Percentiles rank a stretch among this genome's conserved stretches.
Conservation (phyloP, 2,113 vertebrate genomes). For the Stigmatopora nigra region DNA sequence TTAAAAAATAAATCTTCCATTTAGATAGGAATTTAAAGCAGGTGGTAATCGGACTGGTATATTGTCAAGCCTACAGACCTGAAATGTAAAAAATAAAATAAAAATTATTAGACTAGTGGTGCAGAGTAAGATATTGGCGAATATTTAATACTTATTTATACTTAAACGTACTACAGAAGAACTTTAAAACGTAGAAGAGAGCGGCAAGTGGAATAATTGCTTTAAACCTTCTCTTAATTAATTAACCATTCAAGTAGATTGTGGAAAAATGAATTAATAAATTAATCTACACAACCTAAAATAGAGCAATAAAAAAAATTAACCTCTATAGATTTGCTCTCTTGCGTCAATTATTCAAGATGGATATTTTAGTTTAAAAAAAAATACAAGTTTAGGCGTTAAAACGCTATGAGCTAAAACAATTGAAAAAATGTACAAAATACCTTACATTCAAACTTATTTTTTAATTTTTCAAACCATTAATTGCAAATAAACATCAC, state of each 20-base stretch:
- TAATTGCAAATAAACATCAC: too few species aligned
- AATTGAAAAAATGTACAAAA: too few species aligned
- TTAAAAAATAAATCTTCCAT: slow-evolving; percentile 44
- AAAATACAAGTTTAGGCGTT: too few species aligned
- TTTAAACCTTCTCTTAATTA: slow-evolving; percentile 55
- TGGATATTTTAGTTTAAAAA: too few species aligned
- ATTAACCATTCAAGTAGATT: slow-evolving; percentile 45
- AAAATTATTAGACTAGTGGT: background rate
- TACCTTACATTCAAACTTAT: too few species aligned
- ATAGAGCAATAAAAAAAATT: slow-evolving; percentile 33
- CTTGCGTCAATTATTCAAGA: too few species aligned
- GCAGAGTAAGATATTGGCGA: background rate
- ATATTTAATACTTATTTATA: too few species aligned
- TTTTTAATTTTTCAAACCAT: too few species aligned
- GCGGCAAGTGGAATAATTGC: slow-evolving; percentile 47
- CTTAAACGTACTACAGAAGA: slow-evolving; percentile 55
- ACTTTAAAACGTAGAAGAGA: slow-evolving; percentile 54
- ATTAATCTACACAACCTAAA: slow-evolving; percentile 26
- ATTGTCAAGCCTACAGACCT: slow-evolving; percentile 13
- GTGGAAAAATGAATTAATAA: slow-evolving; percentile 46
- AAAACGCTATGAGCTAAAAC: too few species aligned
- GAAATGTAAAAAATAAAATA: slow-evolving; percentile 15
- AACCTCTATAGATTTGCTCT: slow-evolving; percentile 46
- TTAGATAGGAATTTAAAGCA: slow-evolving; percentile 31
- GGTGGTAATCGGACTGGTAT: background rate